phyloP scores from a whole-genome alignment of 2,888 invertebrate genomes.

The Heliconius hortense region DNA sequence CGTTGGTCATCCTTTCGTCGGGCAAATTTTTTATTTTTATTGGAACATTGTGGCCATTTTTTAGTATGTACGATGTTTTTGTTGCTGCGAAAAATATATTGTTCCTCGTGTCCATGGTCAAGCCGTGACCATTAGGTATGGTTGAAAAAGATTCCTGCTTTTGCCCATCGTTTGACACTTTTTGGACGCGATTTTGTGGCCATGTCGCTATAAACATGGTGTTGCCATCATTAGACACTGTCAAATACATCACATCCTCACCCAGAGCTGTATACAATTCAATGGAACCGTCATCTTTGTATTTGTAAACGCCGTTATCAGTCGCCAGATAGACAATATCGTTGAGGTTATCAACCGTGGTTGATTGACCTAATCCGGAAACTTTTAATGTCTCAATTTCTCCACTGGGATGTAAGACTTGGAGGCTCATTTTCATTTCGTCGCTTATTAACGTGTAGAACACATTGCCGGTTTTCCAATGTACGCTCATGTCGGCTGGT shows the following conservation, averaged over 20 bases:
- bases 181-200: constrained; percentile 73
- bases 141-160: constrained; percentile 61
- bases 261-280: constrained; percentile 66
- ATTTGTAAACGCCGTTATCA: constrained; percentile 76
- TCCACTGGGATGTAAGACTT: constrained; percentile 61
- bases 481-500: constrained; percentile 70
- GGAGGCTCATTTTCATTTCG: constrained; percentile 71
- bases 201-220: constrained; percentile 72
- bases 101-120: constrained; percentile 67
- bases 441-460: constrained; percentile 71
- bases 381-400: constrained; percentile 66
- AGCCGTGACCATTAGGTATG: constrained; percentile 72
- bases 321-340: constrained; percentile 73
- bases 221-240: constrained; percentile 61
- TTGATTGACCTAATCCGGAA: constrained; percentile 70
- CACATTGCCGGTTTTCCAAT: constrained; percentile 70
- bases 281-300: constrained; percentile 63
- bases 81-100: constrained; percentile 73
- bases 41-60: constrained; percentile 58
- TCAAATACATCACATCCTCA: constrained; percentile 75
- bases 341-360: constrained; percentile 73
- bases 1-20: constrained; percentile 66
- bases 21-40: constrained; percentile 70
- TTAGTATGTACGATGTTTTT: constrained; percentile 68
- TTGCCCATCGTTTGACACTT: constrained; percentile 64